These are phyloP conservation scores for Enteromius radiatus DNA, from an alignment of 2,797 vertebrate species.

Conservation along the genomic window DNA sequence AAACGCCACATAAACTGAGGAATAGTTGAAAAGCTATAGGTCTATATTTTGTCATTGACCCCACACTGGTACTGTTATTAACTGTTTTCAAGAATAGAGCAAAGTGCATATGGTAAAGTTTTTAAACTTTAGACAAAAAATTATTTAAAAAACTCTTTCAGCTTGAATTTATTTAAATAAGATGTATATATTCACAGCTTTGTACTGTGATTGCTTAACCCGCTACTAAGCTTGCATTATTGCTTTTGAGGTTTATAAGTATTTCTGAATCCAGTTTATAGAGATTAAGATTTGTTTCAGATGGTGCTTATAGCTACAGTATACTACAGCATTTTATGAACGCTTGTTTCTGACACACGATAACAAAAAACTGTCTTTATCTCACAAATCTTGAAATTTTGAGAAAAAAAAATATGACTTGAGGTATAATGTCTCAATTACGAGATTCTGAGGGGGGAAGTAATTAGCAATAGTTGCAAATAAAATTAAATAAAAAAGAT, in stretches of 20 bases:
- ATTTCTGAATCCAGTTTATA: slow-evolving; percentile 3
- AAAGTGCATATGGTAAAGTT: background rate
- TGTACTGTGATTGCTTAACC: slow-evolving; percentile 18
- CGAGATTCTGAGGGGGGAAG: too few relatives aligned
- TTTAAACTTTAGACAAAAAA: background rate
- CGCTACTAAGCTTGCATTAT: background rate
- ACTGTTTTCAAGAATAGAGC: background rate
- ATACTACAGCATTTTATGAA: background rate
- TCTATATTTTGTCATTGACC: background rate
- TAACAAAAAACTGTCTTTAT: background rate
- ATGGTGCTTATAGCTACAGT: slow-evolving; percentile 5
- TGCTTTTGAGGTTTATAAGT: slow-evolving; percentile 4
- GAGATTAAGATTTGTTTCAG: background rate
- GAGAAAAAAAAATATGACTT: too few relatives aligned
- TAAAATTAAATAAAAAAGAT: background rate
- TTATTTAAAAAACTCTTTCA: background rate
- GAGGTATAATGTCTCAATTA: too few relatives aligned
- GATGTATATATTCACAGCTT: slow-evolving; percentile 6
- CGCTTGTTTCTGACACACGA: background rate
- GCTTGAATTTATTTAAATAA: slow-evolving; percentile 1
- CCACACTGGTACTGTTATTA: background rate
- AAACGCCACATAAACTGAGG: background rate
- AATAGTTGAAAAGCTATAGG: background rate
- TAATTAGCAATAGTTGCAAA: too few relatives aligned
- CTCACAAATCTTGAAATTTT: background rate